Conservation (phyloP, 2,888 invertebrate genomes). For the Temnothorax rugatulus region DNA sequence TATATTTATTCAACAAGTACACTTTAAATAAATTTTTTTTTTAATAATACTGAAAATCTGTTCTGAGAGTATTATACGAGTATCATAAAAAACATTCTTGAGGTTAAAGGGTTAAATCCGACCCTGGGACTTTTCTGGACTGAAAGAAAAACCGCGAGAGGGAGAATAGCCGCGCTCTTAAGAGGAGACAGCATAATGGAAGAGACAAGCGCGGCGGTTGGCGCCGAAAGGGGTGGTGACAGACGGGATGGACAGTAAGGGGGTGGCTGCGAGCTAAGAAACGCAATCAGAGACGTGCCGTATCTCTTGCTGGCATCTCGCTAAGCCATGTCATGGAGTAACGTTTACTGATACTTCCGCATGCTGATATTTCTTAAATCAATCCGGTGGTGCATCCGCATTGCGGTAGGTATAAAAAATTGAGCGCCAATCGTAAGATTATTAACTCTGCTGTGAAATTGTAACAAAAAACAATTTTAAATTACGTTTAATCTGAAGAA, state of each 20-base stretch:
- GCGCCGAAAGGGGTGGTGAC: constrained; percentile 45
- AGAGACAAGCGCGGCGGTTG: constrained; percentile 12
- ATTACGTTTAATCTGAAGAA: background rate
- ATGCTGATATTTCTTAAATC: constrained; percentile 75
- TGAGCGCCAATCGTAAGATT: background rate
- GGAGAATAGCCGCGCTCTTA: constrained; percentile 51
- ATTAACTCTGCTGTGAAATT: background rate
- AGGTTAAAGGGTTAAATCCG: constrained; percentile 21
- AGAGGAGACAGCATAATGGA: constrained; percentile 45
- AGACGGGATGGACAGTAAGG: constrained; percentile 56
- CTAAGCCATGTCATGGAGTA: constrained; percentile 55
- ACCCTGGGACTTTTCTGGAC: constrained; percentile 25
- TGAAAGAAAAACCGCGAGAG: constrained; percentile 68
- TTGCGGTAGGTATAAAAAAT: constrained; percentile 26
- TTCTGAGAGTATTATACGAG: background rate
- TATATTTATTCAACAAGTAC: background rate
- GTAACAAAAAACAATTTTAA: background rate
- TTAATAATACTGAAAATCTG: background rate
- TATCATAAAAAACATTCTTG: background rate
- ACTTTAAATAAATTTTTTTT: background rate
- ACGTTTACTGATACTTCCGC: constrained; percentile 63
- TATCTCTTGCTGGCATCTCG: constrained; percentile 81
- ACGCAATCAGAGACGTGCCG: constrained; percentile 84
- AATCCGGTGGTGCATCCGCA: constrained; percentile 54
- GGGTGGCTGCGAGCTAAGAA: constrained; percentile 70